Evolutionary conservation across 2,113 vertebrate species (phyloP).

Genomic region (Raja brachyura): DNA sequence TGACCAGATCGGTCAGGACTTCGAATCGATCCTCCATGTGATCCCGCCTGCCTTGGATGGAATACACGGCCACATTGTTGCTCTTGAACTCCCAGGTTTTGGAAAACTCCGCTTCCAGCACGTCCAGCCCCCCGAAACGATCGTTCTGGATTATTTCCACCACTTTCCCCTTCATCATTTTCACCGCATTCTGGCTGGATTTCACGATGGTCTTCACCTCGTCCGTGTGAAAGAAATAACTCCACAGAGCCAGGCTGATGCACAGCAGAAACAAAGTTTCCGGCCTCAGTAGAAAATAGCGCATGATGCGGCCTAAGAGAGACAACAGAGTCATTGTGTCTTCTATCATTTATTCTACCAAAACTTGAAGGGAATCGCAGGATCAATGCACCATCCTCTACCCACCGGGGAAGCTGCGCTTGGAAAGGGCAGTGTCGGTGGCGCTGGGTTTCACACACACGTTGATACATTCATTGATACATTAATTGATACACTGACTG

Average conservation of each 20-base stretch:
- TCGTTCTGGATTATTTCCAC: slow-evolving; percentile 96
- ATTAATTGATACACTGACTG: too few relatives aligned
- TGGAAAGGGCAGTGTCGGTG: background rate
- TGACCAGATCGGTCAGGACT: slow-evolving; percentile 80
- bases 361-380: slow-evolving; percentile 16
- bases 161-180: slow-evolving; percentile 97
- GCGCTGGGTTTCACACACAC: too few relatives aligned
- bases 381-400: slow-evolving; percentile 34
- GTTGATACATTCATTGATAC: too few relatives aligned
- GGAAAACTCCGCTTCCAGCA: slow-evolving; percentile 87
- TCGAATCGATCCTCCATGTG: slow-evolving; percentile 98
- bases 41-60: slow-evolving; percentile 91
- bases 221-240: slow-evolving; percentile 99
- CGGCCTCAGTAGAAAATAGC: slow-evolving; percentile 95
- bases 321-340: slow-evolving; percentile 98
- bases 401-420: background rate
- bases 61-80: slow-evolving; percentile 88
- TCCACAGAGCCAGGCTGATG: slow-evolving; percentile 95
- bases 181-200: slow-evolving; percentile 93
- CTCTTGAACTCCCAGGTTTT: slow-evolving; percentile 96
- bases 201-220: slow-evolving; percentile 97
- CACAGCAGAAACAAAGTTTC: slow-evolving; percentile 94
- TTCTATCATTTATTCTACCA: slow-evolving; percentile 82
- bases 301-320: slow-evolving; percentile 95
- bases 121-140: slow-evolving; percentile 81